Conservation (phyloP, 2,113 vertebrate genomes). For the Apus apus region DNA sequence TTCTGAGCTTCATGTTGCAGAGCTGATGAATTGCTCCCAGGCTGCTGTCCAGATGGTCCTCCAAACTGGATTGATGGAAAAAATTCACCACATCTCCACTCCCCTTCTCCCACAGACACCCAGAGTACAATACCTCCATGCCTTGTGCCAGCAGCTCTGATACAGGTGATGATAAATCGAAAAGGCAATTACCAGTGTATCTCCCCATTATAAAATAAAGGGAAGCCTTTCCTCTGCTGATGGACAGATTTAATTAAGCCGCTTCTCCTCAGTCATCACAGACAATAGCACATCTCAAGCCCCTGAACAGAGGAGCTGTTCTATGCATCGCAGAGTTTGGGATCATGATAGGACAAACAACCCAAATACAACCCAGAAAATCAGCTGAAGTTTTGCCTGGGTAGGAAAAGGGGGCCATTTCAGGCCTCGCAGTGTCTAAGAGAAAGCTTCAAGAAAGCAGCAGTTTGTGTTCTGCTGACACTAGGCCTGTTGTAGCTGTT, state of each 20-base stretch:
- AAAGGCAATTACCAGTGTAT: background rate
- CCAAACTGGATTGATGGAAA: background rate
- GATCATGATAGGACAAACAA: background rate
- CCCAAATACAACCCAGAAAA: background rate
- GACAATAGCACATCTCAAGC: background rate
- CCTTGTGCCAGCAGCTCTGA: background rate
- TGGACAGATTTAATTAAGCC: constrained; percentile 1
- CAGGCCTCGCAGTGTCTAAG: background rate
- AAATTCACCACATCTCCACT: background rate
- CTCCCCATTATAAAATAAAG: background rate
- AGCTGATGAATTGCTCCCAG: background rate
- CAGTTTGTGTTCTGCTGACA: background rate
- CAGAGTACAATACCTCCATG: background rate
- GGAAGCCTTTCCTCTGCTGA: background rate
- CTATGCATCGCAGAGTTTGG: background rate
- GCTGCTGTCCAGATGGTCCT: background rate
- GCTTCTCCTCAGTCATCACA: background rate
- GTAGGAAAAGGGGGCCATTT: background rate
- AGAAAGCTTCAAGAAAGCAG: background rate
- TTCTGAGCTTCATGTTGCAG: background rate
- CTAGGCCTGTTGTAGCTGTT: background rate
- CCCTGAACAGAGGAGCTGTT: background rate
- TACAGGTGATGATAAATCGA: background rate
- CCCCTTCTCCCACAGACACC: background rate
- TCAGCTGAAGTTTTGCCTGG: background rate